Evolutionary conservation across 2,113 vertebrate genomes (phyloP), one percentile per base, ranked within the genome.

Genomic region (Hypomesus transpacificus): DNA sequence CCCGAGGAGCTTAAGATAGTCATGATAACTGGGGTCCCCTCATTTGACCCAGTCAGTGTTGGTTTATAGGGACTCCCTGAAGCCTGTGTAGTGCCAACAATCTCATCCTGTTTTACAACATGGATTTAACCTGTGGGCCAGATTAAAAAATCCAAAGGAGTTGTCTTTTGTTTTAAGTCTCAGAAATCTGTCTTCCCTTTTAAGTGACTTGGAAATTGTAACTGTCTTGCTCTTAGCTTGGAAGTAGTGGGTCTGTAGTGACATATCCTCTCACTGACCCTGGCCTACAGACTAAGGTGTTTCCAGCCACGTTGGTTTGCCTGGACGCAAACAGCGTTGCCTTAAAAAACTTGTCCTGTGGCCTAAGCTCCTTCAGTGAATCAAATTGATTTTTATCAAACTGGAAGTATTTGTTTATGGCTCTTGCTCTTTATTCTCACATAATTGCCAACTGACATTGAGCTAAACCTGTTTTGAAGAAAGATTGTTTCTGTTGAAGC

Each of bases 251-350:
- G 57, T 14, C 20, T 22, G 20, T 17, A 26, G 61, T 63, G 28
- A 31, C 61, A 16, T 61, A 21, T 61, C 59, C 59, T 28, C 14
- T 18, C 2, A 4, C 21, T 1, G 56, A 73, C 73, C 62, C 50
- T 0, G 61, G 51, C 62, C 22, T 28, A 7, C 22, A 24, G 56
- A 53, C 80, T 66, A 63, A 46, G 56, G 74, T 70, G 74, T 79
- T 26, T 74, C 76, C 3, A 20, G 0, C 73, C 14, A 26, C 17
- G 61, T 34, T 28, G 31, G 16, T 28, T 63, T 14, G 53, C 17
- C 53, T 56, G 16, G 13, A 39, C 28, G 1, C 28, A 63, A 34
- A 63, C 31, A 63, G 28, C 16, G 2, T 26, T 34, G 31, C 31
- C 31, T 34, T 61, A 24, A 61, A 22, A 61, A 61, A 24, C 22